These are phyloP conservation scores for Sinhomidia bicolor DNA, from an alignment of 2,888 invertebrate genomes.

Conservation along the genomic window DNA sequence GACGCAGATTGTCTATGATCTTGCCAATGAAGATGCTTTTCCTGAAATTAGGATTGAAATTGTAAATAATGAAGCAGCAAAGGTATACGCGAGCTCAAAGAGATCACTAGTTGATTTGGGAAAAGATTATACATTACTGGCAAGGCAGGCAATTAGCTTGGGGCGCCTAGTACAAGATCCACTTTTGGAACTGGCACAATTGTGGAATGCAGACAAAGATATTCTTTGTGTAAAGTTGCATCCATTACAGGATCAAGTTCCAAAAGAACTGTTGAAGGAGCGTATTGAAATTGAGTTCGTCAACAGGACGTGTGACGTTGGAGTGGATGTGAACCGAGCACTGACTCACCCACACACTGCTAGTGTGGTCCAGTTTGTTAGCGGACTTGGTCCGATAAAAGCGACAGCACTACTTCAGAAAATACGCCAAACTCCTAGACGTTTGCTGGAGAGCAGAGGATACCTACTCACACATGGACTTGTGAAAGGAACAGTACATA, in stretches of 20 bases:
- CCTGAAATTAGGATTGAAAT: constrained; percentile 21
- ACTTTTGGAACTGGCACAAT: not conserved
- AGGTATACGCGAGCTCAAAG: constrained; percentile 9
- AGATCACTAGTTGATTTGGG: not conserved
- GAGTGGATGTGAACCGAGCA: constrained; percentile 11
- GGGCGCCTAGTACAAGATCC: constrained; percentile 5
- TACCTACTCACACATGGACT: not conserved
- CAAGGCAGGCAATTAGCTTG: constrained; percentile 1
- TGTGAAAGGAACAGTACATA: not conserved
- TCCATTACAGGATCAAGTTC: constrained; percentile 3
- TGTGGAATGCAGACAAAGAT: constrained; percentile 4
- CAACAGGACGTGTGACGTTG: not conserved
- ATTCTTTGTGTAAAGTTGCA: constrained; percentile 13
- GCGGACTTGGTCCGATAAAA: not conserved
- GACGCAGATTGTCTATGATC: not conserved
- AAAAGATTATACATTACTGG: not conserved
- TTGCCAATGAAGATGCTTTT: constrained; percentile 9
- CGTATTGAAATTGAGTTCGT: constrained; percentile 10
- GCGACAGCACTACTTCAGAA: not conserved
- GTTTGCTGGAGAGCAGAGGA: not conserved
- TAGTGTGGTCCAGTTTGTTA: not conserved
- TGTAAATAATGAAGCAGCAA: constrained; percentile 1
- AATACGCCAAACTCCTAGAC: not conserved
- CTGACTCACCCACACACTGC: constrained; percentile 1
- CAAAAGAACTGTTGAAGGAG: not conserved